phyloP scores from a whole-genome alignment of 1,140 invertebrate genomes.

The Drosophila repleta region DNA sequence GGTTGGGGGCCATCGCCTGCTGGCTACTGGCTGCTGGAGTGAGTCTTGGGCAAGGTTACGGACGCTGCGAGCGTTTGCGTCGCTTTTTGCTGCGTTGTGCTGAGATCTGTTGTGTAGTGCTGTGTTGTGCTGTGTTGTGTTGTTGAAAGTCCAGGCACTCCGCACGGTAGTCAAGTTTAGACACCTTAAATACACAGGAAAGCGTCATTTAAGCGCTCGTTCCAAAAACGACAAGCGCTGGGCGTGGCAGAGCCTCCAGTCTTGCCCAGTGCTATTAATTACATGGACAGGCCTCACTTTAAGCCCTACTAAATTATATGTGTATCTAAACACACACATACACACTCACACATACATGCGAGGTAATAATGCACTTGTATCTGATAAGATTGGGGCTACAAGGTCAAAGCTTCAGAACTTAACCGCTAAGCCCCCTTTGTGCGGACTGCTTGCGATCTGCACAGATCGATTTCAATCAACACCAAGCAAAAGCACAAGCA shows the following conservation, averaged over 20 bases:
- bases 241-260: conserved; percentile 54
- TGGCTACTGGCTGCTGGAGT: conserved; percentile 22
- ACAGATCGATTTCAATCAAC: conserved; percentile 75
- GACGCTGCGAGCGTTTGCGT: conserved; percentile 38
- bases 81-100: neutral
- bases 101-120: neutral
- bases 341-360: conserved; percentile 13
- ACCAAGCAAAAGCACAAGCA: conserved; percentile 26
- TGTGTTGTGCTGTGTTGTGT: conserved; percentile 1
- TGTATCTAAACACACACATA: conserved; percentile 10
- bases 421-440: conserved; percentile 19
- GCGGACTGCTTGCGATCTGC: neutral
- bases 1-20: neutral
- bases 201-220: conserved; percentile 79
- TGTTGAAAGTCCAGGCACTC: conserved; percentile 11
- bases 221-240: conserved; percentile 71
- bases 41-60: conserved; percentile 76
- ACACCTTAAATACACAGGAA: conserved; percentile 81
- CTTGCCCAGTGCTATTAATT: conserved; percentile 62
- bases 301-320: conserved; percentile 56
- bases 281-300: conserved; percentile 58
- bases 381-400: conserved; percentile 51
- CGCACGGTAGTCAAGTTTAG: conserved; percentile 78
- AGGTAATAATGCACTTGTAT: conserved; percentile 9
- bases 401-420: conserved; percentile 23